These are phyloP conservation scores for Tipula confusa DNA, from an alignment of 2,888 invertebrate genomes.

Conservation along the genomic window DNA sequence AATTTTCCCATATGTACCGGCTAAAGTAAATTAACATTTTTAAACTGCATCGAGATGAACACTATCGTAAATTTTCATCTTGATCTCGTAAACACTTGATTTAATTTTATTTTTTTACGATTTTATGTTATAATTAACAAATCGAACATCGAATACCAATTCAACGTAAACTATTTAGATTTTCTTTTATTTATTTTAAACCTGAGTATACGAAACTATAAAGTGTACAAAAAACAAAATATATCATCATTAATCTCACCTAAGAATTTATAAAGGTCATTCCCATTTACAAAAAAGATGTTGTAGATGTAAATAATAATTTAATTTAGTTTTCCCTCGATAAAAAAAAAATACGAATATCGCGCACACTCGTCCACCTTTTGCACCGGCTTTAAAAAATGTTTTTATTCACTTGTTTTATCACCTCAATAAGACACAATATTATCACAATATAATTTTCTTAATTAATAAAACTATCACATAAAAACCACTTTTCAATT, in stretches of 20 bases:
- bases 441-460: not conserved
- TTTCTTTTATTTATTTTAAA: not conserved
- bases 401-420: not conserved
- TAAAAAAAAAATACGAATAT: not conserved
- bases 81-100: constrained; percentile 3
- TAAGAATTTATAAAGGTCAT: constrained; percentile 16
- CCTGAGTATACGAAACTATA: not conserved
- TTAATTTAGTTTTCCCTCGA: constrained; percentile 12
- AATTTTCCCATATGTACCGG: not conserved
- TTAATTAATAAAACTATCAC: not conserved
- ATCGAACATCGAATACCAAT: not conserved
- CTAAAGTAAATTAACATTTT: not conserved
- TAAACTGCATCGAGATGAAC: not conserved
- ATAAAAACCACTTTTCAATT: not conserved
- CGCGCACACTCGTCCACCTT: not conserved
- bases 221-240: not conserved
- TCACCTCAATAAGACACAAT: not conserved
- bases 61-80: not conserved
- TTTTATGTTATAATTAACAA: not conserved
- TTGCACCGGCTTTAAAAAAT: not conserved
- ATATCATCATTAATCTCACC: constrained; percentile 20
- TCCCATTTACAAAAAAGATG: not conserved
- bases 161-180: not conserved
- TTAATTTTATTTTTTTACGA: not conserved
- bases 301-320: not conserved